phyloP scores from a whole-genome alignment of 2,888 invertebrate species.

The Strigamia crassipes region DNA sequence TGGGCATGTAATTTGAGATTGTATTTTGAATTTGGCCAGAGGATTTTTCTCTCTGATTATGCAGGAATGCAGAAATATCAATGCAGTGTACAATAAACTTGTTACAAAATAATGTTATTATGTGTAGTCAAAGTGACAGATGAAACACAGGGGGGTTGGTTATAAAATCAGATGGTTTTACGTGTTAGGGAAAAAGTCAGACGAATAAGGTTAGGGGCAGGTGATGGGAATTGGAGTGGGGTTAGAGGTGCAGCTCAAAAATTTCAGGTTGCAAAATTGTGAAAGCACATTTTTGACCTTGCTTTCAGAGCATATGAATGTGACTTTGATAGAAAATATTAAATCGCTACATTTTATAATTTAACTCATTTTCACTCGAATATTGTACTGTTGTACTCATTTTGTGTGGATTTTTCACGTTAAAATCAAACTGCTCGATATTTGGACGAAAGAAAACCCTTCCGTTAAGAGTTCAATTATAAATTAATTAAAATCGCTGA shows the following conservation, averaged over 20 bases:
- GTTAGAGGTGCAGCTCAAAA: constrained; percentile 1
- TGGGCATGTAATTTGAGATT: constrained; percentile 29
- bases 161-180: constrained; percentile 28
- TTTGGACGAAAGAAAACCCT: not conserved
- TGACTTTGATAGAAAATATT: not conserved
- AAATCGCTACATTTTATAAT: not conserved
- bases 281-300: not conserved
- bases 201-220: constrained; percentile 2
- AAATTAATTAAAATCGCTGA: constrained; percentile 34
- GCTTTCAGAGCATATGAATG: not conserved
- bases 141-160: constrained; percentile 35
- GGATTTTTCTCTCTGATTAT: constrained; percentile 31
- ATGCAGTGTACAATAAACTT: constrained; percentile 27
- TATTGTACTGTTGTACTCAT: too few species aligned
- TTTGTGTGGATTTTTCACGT: too few species aligned
- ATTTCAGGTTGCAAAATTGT: not conserved
- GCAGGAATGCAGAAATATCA: constrained; percentile 35
- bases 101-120: constrained; percentile 42
- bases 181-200: constrained; percentile 8
- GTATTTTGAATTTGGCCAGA: constrained; percentile 41
- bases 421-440: too few species aligned
- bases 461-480: not conserved
- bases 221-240: constrained; percentile 25
- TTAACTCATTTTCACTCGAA: too few species aligned
- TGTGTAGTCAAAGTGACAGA: constrained; percentile 37